Evolutionary conservation across 2,113 vertebrate genomes (phyloP), one percentile per base, ranked within the genome.

Genomic region (Aptenodytes patagonicus): DNA sequence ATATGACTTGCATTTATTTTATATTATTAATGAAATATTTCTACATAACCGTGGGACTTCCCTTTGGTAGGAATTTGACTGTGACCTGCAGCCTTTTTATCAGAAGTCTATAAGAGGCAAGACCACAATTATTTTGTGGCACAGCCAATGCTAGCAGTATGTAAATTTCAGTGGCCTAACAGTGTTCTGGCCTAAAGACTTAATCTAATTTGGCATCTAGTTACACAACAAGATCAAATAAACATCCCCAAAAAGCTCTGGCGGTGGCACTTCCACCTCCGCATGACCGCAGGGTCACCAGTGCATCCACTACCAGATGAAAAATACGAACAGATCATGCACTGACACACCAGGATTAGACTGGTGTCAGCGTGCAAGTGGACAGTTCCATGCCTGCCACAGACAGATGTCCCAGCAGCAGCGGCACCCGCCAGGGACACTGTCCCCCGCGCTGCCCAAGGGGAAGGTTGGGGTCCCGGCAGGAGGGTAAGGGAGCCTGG

Each of bases 391-490:
- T 4, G 18, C 10, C 1, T 2, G 61, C 29, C 73, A 47, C 0
- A 2, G 61, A 34, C 36, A 32, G 68, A 29, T 47, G 36, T 26
- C 52, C 21, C 54, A 51, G 32, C 8, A 16, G 25, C 36, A 57
- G 24, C 5, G 1, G 13, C 7, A 8, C 26, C 22, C 2, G 0
- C 7, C 0, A 0, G 7, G 32, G 32, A 60, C 29, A 12, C 11
- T 31, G 38, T 28, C 11, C 25, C 49, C 22, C 3, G 4, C 2
- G 0, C 18, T 65, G 62, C 18, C 26, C 34, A 32, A 42, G 17
- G 12, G 42, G 10, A 65, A 54, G 7, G 14, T 9, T 7, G 3
- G 13, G 32, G 8, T 60, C 36, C 51, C 1, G 1, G 28, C 31
- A 61, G 40, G 28, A 80, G 20, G 18, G 8, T 8, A 34, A 58